Evolutionary conservation across 2,113 vertebrate genomes (phyloP), one percentile per base, ranked within the genome.

Genomic region (Sander lucioperca): DNA sequence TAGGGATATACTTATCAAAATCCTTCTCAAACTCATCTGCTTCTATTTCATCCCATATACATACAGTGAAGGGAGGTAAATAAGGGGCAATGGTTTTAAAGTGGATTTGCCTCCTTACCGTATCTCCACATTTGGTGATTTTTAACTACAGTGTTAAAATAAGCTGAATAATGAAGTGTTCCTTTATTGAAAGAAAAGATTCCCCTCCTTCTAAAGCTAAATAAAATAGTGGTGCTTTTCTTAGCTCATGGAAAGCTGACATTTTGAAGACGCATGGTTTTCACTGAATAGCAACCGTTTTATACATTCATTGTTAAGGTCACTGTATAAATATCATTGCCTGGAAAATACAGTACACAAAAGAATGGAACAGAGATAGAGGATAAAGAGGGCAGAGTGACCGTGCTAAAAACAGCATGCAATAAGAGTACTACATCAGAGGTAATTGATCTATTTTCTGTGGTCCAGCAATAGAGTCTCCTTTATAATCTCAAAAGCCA

Each of bases 391-490:
- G 68, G 62, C 77, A 63, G 33, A 57, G 43, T 51, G 69, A 54
- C 63, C 59, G 13, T 36, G 76, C 54, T 84, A 77, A 81, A 82
- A 83, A 80, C 77, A 80, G 58, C 67, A 59, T 51, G 53, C 13
- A 73, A 61, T 39, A 43, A 43, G 53, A 83, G 73, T 27, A 23
- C 68, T 43, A 59, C 72, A 16, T 82, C 66, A 79, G 79, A 72
- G 51, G 56, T 74, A 79, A 87, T 86, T 87, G 23, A 80, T 81
- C 62, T 53, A 47, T 85, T 75, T 77, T 75, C 27, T 53, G 12
- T 65, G 53, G 62, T 65, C 33, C 51, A 27, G 53, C 23, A 33
- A 66, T 33, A 64, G 21, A 79, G 48, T 21, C 56, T 43, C 39
- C 39, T 43, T 43, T 77, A 56, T 79, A 50, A 83, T 76, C 27